Percentiles rank a stretch among this genome's conserved stretches.
Evolutionary conservation across 2,888 invertebrate species (phyloP).

Genomic region (Gortyna flavago): DNA sequence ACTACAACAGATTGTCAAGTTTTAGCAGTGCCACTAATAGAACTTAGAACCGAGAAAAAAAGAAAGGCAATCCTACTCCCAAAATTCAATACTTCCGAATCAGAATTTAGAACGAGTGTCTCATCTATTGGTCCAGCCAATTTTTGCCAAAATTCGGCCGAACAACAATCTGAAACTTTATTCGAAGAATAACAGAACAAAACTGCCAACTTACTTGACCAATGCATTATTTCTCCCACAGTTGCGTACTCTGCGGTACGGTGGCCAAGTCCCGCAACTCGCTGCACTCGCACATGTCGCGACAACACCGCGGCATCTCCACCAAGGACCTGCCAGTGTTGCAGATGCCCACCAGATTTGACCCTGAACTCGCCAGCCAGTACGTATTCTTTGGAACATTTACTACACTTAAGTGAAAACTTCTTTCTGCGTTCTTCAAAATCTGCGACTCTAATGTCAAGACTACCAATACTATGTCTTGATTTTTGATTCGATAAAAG

Average conservation of each 20-base stretch:
- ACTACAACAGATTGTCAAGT: not conserved
- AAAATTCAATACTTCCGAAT: not conserved
- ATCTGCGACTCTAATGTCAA: not conserved
- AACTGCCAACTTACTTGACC: not conserved
- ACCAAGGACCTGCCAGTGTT: constrained; percentile 97
- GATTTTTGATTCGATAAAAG: not conserved
- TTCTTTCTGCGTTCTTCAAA: not conserved
- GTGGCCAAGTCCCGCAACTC: constrained; percentile 98
- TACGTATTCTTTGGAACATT: constrained; percentile 74
- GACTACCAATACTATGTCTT: not conserved
- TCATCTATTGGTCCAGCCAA: not conserved
- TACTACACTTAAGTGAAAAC: not conserved
- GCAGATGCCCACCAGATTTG: constrained; percentile 97
- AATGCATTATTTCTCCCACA: constrained; percentile 56
- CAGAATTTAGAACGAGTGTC: not conserved
- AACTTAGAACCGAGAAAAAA: not conserved
- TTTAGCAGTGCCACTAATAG: too few species aligned
- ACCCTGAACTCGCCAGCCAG: constrained; percentile 96
- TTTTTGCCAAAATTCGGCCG: not conserved
- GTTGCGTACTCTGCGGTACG: constrained; percentile 97
- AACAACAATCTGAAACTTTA: not conserved
- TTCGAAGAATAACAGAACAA: not conserved
- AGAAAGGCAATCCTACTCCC: too few species aligned
- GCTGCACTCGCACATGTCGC: constrained; percentile 97
- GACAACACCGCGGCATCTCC: constrained; percentile 97